Percentiles rank a stretch among this genome's conserved stretches.
Conservation (phyloP, 2,113 vertebrate genomes). For the Prunella fulvescens region DNA sequence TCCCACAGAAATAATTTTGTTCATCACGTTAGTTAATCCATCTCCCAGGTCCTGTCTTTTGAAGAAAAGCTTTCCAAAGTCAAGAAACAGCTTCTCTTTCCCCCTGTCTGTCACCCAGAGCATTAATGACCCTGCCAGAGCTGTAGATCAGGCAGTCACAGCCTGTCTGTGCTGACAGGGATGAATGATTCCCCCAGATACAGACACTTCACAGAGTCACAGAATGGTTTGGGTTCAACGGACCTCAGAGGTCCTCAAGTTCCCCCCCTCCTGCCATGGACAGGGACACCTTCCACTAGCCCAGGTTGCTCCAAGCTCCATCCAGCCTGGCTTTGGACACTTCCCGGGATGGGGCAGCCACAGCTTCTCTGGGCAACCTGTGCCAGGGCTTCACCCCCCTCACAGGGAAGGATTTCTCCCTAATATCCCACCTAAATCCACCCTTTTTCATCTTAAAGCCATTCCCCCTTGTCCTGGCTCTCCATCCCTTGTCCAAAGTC, state of each 20-base stretch:
- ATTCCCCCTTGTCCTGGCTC: not conserved
- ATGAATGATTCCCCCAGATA: not conserved
- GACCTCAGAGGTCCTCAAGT: fast-evolving
- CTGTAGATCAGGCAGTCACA: not conserved
- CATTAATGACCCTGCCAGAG: not conserved
- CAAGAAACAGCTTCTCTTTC: not conserved
- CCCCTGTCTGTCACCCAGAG: not conserved
- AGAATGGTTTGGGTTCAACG: not conserved
- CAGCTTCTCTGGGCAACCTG: not conserved
- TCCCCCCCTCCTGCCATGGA: not conserved
- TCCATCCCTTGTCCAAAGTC: not conserved
- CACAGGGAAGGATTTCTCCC: not conserved
- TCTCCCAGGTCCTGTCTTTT: not conserved
- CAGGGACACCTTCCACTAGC: not conserved
- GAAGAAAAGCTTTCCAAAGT: not conserved
- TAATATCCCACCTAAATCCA: not conserved
- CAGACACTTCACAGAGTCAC: not conserved
- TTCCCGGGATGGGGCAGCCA: not conserved
- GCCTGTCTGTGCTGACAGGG: not conserved
- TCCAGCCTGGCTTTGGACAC: fast-evolving
- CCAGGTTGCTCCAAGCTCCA: fast-evolving
- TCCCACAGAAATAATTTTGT: not conserved
- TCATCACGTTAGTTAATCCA: not conserved
- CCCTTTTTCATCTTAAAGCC: not conserved
- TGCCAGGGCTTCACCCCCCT: fast-evolving